These are phyloP conservation scores for Catharus minimus DNA, from an alignment of 2,113 vertebrate species.

Conservation along the genomic window DNA sequence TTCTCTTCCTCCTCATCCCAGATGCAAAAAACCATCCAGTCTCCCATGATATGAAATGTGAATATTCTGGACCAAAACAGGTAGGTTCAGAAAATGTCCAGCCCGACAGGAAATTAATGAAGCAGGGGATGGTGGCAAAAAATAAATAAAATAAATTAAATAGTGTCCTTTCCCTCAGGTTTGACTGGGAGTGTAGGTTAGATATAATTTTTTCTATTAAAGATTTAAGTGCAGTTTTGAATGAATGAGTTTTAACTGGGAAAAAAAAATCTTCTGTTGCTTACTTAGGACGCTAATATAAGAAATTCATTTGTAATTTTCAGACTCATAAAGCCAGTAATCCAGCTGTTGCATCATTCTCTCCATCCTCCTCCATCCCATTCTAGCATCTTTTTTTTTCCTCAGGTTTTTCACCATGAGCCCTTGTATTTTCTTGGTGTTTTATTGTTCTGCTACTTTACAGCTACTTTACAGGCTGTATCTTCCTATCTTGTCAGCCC, in stretches of 20 bases:
- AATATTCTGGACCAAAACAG: neutral
- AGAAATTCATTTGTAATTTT: neutral
- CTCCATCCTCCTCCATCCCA: rapidly evolving
- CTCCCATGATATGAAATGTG: neutral
- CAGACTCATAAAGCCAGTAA: neutral
- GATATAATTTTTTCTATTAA: neutral
- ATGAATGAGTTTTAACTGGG: neutral
- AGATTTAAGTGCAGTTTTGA: neutral
- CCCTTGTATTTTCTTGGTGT: neutral
- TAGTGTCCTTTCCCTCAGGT: neutral
- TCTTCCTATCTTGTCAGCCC: neutral
- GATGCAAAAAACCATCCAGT: neutral
- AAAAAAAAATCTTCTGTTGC: neutral
- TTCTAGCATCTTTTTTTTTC: neutral
- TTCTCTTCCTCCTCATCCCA: rapidly evolving
- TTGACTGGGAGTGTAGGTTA: rapidly evolving
- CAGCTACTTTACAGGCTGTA: neutral
- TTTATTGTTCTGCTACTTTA: neutral
- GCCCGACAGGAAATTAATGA: neutral
- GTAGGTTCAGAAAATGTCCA: neutral
- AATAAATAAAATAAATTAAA: neutral
- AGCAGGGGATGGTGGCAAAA: neutral
- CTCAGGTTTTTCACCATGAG: neutral
- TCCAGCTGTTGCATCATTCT: neutral
- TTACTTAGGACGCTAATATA: neutral